These are phyloP conservation scores for Spongilla lacustris DNA, from an alignment of 37 sponge, comb jelly and placozoan genomes.

Conservation along the genomic window DNA sequence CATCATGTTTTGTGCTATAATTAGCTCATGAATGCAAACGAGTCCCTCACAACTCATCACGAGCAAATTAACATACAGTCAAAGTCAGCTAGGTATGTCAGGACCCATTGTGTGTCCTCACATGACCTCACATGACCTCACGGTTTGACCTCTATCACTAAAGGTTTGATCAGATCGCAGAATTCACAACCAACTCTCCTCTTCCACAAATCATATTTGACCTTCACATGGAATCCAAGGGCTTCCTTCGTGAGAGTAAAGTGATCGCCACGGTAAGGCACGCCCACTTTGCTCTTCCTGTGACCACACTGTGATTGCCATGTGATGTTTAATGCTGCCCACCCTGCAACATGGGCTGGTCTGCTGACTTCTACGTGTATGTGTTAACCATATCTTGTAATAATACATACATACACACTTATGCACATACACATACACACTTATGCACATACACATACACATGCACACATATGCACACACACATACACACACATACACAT, in stretches of 20 bases:
- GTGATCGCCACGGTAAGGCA: constrained; percentile 66
- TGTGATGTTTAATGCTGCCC: background rate
- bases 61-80: background rate
- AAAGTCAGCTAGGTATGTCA: background rate
- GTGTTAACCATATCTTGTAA: background rate
- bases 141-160: too few relatives aligned
- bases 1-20: background rate
- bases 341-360: background rate
- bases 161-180: constrained; percentile 58
- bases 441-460: constrained; percentile 3
- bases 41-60: background rate
- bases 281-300: too few relatives aligned
- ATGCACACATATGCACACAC: background rate
- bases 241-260: constrained; percentile 60
- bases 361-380: background rate
- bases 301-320: background rate
- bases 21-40: background rate
- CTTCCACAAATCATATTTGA: constrained; percentile 55
- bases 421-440: background rate
- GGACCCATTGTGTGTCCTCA: too few relatives aligned
- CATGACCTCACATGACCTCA: too few relatives aligned
- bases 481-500: background rate
- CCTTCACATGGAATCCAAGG: constrained; percentile 30
- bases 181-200: constrained; percentile 63
- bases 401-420: too few relatives aligned